Evolutionary conservation across 1,140 invertebrate genomes (phyloP).

Genomic region (Apis mellifera): DNA sequence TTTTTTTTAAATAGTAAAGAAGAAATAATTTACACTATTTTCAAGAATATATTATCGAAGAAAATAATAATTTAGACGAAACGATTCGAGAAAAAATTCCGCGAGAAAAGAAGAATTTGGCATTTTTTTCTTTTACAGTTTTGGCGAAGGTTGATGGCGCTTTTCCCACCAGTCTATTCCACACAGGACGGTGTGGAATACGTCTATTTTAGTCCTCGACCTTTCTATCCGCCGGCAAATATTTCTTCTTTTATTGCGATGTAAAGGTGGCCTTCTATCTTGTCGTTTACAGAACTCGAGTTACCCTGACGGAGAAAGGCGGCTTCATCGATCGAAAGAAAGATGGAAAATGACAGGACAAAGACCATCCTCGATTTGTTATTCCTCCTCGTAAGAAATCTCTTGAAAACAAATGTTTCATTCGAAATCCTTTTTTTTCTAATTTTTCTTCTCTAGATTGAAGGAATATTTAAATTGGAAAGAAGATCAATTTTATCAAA

Average conservation of each 20-base stretch:
- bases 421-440: no score
- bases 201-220: slow-evolving; percentile 39
- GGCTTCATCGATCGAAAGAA: slow-evolving; percentile 16
- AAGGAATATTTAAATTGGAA: no score
- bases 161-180: neutral
- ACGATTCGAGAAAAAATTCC: neutral
- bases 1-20: no score
- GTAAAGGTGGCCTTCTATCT: slow-evolving; percentile 12
- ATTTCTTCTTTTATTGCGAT: slow-evolving; percentile 16
- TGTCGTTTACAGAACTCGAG: slow-evolving; percentile 7
- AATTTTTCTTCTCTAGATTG: no score
- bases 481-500: no score
- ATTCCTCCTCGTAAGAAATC: neutral
- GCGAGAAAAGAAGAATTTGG: no score
- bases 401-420: neutral
- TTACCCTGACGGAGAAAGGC: neutral
- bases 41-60: no score
- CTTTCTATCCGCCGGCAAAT: slow-evolving; percentile 15
- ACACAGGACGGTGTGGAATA: neutral
- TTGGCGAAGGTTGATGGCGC: no score
- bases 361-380: neutral
- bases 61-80: neutral
- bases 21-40: no score
- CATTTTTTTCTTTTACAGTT: neutral
- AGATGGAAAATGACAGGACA: slow-evolving; percentile 15